A percentile compares a stretch with the other conserved stretches of the same genome.
These are phyloP conservation scores for Catharus bicknelli DNA, from an alignment of 2,113 vertebrate species.

Conservation along the genomic window DNA sequence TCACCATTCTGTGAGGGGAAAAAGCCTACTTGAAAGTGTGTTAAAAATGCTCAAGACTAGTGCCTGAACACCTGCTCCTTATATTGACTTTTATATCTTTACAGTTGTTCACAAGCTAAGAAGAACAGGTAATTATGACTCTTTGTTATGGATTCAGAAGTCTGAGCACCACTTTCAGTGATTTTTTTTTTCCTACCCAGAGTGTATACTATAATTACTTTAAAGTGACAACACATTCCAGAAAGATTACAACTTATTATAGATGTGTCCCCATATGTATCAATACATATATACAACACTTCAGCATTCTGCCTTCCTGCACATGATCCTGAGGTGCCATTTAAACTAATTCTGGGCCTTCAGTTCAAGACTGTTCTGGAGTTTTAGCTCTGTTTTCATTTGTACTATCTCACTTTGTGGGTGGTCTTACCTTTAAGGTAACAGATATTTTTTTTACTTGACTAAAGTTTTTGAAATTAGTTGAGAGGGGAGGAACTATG, in stretches of 20 bases:
- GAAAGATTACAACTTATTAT: not conserved
- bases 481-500: too few relatives aligned
- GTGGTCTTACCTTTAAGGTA: not conserved
- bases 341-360: not conserved
- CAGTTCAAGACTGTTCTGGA: accelerated
- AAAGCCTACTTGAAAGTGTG: not conserved
- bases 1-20: not conserved
- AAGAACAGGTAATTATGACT: not conserved
- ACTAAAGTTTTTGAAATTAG: not conserved
- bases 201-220: not conserved
- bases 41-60: not conserved
- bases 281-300: too few relatives aligned
- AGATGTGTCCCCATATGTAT: too few relatives aligned
- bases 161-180: not conserved
- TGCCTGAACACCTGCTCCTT: not conserved
- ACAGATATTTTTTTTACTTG: accelerated
- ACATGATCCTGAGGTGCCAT: not conserved
- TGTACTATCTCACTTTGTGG: accelerated
- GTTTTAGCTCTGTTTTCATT: not conserved
- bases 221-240: not conserved
- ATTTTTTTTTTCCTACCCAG: not conserved
- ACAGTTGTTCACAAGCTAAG: not conserved
- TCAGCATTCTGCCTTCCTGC: not conserved
- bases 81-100: not conserved
- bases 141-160: not conserved